phyloP scores from a whole-genome alignment of 2,888 invertebrate genomes.

The Nycteola revayana region DNA sequence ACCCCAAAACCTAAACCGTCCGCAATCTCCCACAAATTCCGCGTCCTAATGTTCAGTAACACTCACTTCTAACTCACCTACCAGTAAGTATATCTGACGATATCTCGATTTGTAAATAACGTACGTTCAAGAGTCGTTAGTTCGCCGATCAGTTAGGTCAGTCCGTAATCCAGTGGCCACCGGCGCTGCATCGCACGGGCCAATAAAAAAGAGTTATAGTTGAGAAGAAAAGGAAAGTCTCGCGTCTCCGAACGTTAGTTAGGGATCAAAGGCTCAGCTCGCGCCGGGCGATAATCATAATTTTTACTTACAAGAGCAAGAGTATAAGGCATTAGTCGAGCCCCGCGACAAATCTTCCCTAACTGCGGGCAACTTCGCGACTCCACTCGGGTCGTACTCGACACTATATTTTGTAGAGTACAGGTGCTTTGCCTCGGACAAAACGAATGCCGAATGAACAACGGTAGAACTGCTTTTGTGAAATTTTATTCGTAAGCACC shows the following conservation, averaged over 20 bases:
- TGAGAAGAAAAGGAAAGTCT: conserved; percentile 78
- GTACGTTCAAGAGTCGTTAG: conserved; percentile 51
- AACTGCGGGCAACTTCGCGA: conserved; percentile 78
- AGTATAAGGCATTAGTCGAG: conserved; percentile 70
- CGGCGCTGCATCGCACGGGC: conserved; percentile 55
- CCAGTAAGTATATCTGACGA: conserved; percentile 27
- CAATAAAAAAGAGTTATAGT: conserved; percentile 83
- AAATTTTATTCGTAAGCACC: too few relatives aligned
- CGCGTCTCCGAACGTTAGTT: conserved; percentile 73
- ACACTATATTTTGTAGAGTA: conserved; percentile 56
- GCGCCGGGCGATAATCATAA: conserved; percentile 80
- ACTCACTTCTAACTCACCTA: conserved; percentile 6
- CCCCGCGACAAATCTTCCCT: conserved; percentile 78
- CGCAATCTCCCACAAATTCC: too few relatives aligned
- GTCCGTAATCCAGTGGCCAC: conserved; percentile 71
- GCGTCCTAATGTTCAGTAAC: too few relatives aligned
- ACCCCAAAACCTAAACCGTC: too few relatives aligned
- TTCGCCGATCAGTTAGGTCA: conserved; percentile 62
- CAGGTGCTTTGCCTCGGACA: conserved; percentile 42
- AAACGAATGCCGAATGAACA: conserved; percentile 20
- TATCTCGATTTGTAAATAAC: conserved; percentile 51
- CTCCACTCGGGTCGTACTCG: conserved; percentile 52
- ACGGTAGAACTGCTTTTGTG: conserved; percentile 2
- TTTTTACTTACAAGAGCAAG: conserved; percentile 79
- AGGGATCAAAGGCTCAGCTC: conserved; percentile 78